These are phyloP conservation scores for Globia sparganii DNA, from an alignment of 2,888 invertebrate genomes.

Conservation along the genomic window DNA sequence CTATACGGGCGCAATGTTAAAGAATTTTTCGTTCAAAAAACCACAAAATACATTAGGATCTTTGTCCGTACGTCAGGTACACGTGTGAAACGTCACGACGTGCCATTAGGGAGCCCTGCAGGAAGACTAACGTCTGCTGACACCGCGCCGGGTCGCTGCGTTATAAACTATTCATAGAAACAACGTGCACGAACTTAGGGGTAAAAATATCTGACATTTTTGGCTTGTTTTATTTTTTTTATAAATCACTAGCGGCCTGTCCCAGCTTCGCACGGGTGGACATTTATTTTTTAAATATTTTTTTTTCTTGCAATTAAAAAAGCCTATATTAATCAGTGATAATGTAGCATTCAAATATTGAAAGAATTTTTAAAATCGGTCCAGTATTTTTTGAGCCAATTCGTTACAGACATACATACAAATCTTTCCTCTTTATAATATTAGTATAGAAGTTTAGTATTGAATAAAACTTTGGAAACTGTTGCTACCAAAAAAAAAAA, in stretches of 20 bases:
- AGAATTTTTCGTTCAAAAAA: background rate
- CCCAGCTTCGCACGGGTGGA: too few relatives aligned
- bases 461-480: background rate
- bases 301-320: too few relatives aligned
- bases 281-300: too few relatives aligned
- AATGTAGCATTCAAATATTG: too few relatives aligned
- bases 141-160: background rate
- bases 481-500: too few relatives aligned
- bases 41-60: background rate
- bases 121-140: constrained; percentile 18
- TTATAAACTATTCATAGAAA: constrained; percentile 40
- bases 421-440: too few relatives aligned
- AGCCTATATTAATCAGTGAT: too few relatives aligned
- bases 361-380: too few relatives aligned
- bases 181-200: background rate
- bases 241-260: too few relatives aligned
- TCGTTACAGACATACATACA: too few relatives aligned
- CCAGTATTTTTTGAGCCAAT: too few relatives aligned
- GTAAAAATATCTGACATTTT: background rate
- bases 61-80: background rate
- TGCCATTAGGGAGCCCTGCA: constrained; percentile 43
- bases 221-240: background rate
- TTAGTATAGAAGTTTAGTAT: too few relatives aligned
- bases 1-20: background rate
- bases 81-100: constrained; percentile 29